Conservation (phyloP, 2,113 vertebrate genomes). For the Anarhynchus alexandrinus region DNA sequence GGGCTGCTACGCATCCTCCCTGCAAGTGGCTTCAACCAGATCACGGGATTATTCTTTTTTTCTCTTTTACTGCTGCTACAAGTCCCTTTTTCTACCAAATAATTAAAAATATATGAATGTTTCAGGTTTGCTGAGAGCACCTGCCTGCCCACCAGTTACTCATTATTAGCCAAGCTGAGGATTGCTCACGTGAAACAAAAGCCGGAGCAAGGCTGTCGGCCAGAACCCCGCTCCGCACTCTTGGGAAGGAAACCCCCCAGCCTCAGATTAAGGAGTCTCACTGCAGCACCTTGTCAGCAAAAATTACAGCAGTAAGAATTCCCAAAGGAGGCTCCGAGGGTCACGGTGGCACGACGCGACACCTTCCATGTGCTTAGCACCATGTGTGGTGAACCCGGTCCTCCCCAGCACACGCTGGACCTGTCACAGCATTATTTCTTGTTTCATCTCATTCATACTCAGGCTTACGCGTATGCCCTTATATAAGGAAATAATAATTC, state of each 20-base stretch:
- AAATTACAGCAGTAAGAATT: not conserved
- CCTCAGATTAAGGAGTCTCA: not conserved
- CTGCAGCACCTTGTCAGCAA: not conserved
- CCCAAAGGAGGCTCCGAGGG: not conserved
- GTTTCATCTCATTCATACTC: not conserved
- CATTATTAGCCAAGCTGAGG: fast-evolving
- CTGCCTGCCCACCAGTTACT: not conserved
- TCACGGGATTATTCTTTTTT: fast-evolving
- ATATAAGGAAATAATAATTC: not conserved
- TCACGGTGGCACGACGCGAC: fast-evolving
- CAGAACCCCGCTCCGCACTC: not conserved
- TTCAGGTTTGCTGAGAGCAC: not conserved
- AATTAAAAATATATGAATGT: not conserved
- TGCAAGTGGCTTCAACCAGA: not conserved
- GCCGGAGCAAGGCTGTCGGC: not conserved
- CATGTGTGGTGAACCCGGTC: fast-evolving
- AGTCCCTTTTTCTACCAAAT: not conserved
- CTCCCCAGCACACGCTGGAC: not conserved
- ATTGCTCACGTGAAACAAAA: not conserved
- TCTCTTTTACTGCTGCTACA: not conserved
- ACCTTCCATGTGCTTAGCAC: not conserved
- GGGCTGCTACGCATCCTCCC: not conserved
- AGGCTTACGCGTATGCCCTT: not conserved
- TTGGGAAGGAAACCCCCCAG: not conserved
- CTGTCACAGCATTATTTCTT: not conserved